Evolutionary conservation across 2,888 invertebrate genomes (phyloP), one percentile per base, ranked within the genome.

Genomic region (Parnassius smintheus): DNA sequence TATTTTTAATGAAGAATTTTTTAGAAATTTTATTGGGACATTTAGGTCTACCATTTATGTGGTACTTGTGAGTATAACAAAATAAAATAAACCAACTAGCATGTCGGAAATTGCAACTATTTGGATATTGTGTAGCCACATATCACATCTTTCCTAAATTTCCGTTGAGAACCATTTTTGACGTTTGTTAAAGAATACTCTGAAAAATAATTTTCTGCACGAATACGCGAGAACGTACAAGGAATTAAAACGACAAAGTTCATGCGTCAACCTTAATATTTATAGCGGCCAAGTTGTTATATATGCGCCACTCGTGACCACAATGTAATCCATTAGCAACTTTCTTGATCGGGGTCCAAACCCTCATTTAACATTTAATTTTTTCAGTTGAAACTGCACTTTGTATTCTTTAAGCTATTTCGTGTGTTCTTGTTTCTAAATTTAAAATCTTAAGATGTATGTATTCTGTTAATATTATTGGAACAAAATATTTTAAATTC

Each of bases 291-390:
- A 64, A 64, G 66, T 66, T 66, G 62, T 56, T 18, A 18, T 62
- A 64, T 61, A 56, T 45, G 59, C 54, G 54, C 12, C 72, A 72
- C 71, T 75, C 72, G 71, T 69, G 73, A 77, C 79, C 77, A 71
- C 74, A 73, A 66, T 72, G 71, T 78, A 78, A 81, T 76, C 73
- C 77, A 80, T 81, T 81, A 78, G 72, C 74, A 78, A 80, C 73
- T 77, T 79, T 74, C 75, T 75, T 75, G 72, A 72, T 70, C 70
- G 64, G 64, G 65, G 63, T 64, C 66, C 62, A 68, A 64, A 72
- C 71, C 74, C 73, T 68, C 70, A 70, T 70, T 72, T 69, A 68
- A 68, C 66, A 68, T 56, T 56, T 59, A 64, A 64, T 64, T 64
- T 64, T 59, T 64, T 59, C 56, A 48, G 56, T 48, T 44, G 58